Conservation (phyloP, 2,888 invertebrate genomes). For the Zelleria hepariella region DNA sequence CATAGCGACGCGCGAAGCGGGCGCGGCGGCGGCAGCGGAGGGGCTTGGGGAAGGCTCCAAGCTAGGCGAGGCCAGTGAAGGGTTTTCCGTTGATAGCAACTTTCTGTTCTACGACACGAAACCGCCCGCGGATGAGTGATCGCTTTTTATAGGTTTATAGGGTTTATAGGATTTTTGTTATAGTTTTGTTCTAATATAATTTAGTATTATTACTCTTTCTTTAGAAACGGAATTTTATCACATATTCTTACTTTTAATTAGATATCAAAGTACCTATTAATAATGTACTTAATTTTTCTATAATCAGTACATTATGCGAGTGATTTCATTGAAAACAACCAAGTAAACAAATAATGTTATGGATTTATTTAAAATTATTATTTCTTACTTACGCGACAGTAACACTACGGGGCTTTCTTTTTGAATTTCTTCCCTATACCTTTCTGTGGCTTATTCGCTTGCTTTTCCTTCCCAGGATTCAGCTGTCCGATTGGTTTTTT, state of each 20-base stretch:
- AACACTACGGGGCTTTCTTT: constrained; percentile 18
- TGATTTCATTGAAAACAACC: neutral
- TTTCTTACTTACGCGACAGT: neutral
- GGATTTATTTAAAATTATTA: neutral
- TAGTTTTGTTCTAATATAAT: neutral
- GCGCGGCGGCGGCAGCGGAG: neutral
- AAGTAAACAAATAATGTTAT: neutral
- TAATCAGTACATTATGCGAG: too few species aligned
- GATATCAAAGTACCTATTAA: too few species aligned
- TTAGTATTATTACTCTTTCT: neutral
- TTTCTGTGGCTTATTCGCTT: constrained; percentile 7
- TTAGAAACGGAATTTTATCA: too few species aligned
- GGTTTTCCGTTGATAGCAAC: neutral
- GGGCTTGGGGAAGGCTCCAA: neutral
- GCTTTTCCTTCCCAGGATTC: constrained; percentile 27
- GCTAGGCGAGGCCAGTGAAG: neutral
- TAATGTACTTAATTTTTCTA: too few species aligned
- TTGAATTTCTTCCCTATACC: constrained; percentile 29
- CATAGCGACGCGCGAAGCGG: too few species aligned
- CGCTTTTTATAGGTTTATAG: neutral
- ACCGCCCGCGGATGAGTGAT: neutral
- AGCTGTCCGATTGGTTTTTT: constrained; percentile 51
- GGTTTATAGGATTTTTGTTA: too few species aligned
- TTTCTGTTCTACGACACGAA: neutral
- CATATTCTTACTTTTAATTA: too few species aligned